Evolutionary conservation across 2,797 vertebrate species (phyloP).

Genomic region (Oreochromis mossambicus): DNA sequence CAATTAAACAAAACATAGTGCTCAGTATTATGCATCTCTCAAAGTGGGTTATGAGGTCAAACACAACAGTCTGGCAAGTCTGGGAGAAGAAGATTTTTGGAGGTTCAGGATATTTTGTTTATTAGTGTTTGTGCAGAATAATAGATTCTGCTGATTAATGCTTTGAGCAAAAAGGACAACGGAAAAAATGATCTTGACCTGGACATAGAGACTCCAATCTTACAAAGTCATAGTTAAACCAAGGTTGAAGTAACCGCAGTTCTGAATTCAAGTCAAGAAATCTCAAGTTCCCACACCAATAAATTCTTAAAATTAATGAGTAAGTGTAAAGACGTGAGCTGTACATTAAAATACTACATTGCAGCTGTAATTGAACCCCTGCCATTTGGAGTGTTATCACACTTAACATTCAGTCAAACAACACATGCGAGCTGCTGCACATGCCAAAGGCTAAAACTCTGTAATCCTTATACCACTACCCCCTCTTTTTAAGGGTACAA

Average conservation of each 20-base stretch:
- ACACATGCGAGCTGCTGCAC: constrained; percentile 40
- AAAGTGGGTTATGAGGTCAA: not conserved
- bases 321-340: not conserved
- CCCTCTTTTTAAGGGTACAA: constrained; percentile 27
- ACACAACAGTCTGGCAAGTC: not conserved
- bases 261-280: not conserved
- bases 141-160: not conserved
- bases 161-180: not conserved
- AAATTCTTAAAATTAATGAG: not conserved
- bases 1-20: not conserved
- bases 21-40: not conserved
- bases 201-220: not conserved
- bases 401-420: constrained; percentile 46
- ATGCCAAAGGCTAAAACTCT: constrained; percentile 62
- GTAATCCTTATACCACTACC: constrained; percentile 49
- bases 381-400: constrained; percentile 44
- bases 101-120: not conserved
- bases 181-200: not conserved
- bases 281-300: not conserved
- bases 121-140: not conserved
- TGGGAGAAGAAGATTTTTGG: not conserved
- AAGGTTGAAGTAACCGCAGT: not conserved
- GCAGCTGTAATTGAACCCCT: constrained; percentile 41
- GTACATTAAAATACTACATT: constrained; percentile 26
- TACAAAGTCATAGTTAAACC: not conserved